These are phyloP conservation scores for Hypomesus transpacificus DNA, from an alignment of 2,113 vertebrate genomes.

Conservation along the genomic window DNA sequence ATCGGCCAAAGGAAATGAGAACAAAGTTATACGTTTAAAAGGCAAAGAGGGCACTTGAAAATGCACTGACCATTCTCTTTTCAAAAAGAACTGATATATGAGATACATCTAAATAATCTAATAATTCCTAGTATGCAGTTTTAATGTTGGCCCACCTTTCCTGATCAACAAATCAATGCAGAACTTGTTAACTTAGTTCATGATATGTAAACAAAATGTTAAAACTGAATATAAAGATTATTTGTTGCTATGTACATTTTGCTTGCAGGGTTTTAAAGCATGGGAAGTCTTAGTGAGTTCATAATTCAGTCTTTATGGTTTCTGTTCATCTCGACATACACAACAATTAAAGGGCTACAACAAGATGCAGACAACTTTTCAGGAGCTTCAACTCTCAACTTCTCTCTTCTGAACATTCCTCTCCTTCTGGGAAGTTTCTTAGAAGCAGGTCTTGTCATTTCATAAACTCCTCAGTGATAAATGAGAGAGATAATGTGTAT, in stretches of 20 bases:
- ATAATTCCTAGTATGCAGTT: too few species aligned
- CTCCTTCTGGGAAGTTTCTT: constrained; percentile 67
- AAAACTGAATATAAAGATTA: constrained; percentile 22
- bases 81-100: too few species aligned
- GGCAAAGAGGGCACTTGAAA: too few species aligned
- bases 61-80: too few species aligned
- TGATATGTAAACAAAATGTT: neutral
- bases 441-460: constrained; percentile 78
- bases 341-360: constrained; percentile 22
- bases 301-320: constrained; percentile 24
- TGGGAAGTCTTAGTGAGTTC: neutral
- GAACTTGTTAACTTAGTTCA: too few species aligned
- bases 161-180: too few species aligned
- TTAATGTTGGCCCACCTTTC: too few species aligned
- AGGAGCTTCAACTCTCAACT: constrained; percentile 75
- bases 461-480: constrained; percentile 76
- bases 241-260: constrained; percentile 12
- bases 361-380: constrained; percentile 50
- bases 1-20: too few species aligned
- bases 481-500: constrained; percentile 82
- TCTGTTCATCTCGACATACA: constrained; percentile 29
- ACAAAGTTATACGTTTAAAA: too few species aligned
- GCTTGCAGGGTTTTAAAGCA: neutral
- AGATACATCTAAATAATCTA: too few species aligned
- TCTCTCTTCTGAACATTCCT: constrained; percentile 49